phyloP scores from a whole-genome alignment of 1,140 invertebrate genomes.

The Lucilia cuprina region DNA sequence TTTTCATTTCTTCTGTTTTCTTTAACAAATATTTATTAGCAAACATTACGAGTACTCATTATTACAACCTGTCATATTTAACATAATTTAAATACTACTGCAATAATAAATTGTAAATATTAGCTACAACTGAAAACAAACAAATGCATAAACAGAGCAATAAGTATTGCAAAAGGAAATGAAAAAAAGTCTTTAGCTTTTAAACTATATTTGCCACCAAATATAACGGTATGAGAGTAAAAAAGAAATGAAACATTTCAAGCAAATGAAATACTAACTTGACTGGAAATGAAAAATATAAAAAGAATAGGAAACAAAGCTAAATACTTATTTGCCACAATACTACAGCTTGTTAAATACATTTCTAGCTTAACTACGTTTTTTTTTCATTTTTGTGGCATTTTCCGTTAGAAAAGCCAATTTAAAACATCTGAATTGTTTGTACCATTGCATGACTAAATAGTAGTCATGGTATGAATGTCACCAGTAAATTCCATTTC shows the following conservation, averaged over 20 bases:
- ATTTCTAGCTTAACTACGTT: neutral
- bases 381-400: neutral
- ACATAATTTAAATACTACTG: slow-evolving; percentile 12
- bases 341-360: neutral
- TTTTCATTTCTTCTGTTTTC: neutral
- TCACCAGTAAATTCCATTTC: slow-evolving; percentile 3
- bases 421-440: neutral
- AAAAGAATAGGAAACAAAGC: neutral
- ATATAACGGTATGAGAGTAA: neutral
- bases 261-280: neutral
- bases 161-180: no score
- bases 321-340: neutral
- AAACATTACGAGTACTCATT: neutral
- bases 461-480: neutral
- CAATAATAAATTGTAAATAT: slow-evolving; percentile 16
- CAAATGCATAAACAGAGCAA: neutral
- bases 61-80: slow-evolving; percentile 6
- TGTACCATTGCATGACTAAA: neutral
- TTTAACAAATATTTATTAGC: neutral
- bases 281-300: neutral
- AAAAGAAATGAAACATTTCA: neutral
- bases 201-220: neutral
- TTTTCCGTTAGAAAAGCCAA: neutral
- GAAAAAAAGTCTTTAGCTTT: neutral
- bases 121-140: neutral